Evolutionary conservation across 2,113 vertebrate species (phyloP).

Genomic region (Mormyrus lacerda): DNA sequence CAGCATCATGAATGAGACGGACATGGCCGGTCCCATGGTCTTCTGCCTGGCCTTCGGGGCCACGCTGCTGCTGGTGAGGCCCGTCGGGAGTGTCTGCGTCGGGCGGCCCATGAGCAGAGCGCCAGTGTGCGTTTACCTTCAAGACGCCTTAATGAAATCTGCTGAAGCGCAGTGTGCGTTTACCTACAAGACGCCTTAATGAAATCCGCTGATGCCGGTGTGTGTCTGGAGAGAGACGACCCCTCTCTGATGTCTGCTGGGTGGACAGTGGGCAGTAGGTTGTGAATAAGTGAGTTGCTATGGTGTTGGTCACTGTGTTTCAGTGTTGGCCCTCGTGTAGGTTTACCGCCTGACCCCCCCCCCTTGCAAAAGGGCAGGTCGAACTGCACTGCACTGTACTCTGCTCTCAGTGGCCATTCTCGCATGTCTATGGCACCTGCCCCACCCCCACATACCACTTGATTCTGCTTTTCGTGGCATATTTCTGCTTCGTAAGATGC

Average conservation of each 20-base stretch:
- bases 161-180: background rate
- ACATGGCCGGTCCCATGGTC: conserved; percentile 71
- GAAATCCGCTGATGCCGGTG: background rate
- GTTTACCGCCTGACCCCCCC: background rate
- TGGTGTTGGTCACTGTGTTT: background rate
- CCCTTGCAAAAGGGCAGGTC: background rate
- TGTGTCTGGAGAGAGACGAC: background rate
- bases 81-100: background rate
- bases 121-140: background rate
- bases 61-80: conserved; percentile 69
- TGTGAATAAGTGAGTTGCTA: background rate
- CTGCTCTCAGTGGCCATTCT: background rate
- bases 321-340: background rate
- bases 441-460: background rate
- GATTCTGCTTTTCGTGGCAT: background rate
- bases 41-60: conserved; percentile 74
- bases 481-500: background rate
- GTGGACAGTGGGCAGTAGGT: background rate
- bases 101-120: background rate
- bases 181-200: background rate
- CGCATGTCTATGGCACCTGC: background rate
- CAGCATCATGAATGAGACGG: conserved; percentile 85
- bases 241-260: background rate
- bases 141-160: too few relatives aligned
- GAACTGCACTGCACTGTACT: background rate